Conservation (phyloP, 2,888 invertebrate species). For the Watsonalla binaria region DNA sequence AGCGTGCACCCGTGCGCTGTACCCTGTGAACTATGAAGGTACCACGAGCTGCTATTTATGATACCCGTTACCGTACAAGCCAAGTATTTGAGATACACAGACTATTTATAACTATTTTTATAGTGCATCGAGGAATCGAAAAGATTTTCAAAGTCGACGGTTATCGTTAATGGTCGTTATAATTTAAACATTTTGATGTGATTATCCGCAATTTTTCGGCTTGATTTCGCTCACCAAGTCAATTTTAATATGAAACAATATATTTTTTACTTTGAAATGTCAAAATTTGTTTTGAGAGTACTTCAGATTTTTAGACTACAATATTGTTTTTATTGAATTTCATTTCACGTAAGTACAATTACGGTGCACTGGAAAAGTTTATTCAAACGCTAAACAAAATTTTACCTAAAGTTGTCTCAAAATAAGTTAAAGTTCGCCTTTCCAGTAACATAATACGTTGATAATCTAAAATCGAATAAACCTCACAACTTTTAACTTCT, state of each 20-base stretch:
- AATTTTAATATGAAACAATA: too few species aligned
- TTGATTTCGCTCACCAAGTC: too few species aligned
- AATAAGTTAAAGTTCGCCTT: slow-evolving; percentile 32
- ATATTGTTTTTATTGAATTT: too few species aligned
- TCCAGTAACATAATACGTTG: slow-evolving; percentile 38
- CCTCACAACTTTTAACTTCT: slow-evolving; percentile 46
- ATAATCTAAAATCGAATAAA: slow-evolving; percentile 48
- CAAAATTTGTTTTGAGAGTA: too few species aligned
- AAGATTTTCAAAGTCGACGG: too few species aligned
- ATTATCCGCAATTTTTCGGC: too few species aligned
- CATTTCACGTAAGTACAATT: background rate
- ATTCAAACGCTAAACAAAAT: slow-evolving; percentile 11
- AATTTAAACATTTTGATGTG: too few species aligned
- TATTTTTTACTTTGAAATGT: too few species aligned
- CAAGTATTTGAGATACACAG: background rate
- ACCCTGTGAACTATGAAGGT: slow-evolving; percentile 2
- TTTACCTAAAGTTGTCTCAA: slow-evolving; percentile 25
- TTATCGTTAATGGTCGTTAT: too few species aligned
- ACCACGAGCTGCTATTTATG: background rate
- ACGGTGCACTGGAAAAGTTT: slow-evolving; percentile 1
- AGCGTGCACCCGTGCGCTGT: slow-evolving; percentile 1
- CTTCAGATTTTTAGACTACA: too few species aligned
- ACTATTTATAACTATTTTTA: too few species aligned
- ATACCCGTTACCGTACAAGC: background rate
- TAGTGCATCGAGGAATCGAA: too few species aligned